Conservation (phyloP, 2,113 vertebrate genomes). For the Oophaga pumilio region DNA sequence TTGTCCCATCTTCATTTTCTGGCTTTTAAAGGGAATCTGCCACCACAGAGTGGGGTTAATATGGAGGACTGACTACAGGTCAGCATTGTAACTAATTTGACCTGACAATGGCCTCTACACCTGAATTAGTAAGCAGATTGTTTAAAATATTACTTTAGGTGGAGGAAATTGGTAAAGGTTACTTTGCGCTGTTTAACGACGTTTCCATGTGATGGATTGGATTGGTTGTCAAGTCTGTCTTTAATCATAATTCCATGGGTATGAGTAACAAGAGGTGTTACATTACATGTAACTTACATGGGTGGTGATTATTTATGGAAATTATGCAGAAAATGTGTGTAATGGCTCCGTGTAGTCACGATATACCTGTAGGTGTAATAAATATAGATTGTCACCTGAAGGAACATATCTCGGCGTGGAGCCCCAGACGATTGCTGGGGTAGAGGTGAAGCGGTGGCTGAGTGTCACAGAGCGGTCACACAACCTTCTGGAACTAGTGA, state of each 20-base stretch:
- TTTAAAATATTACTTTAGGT: background rate
- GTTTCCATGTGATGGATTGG: background rate
- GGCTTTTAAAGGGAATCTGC: too few species aligned
- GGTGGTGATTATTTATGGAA: background rate
- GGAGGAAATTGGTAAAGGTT: background rate
- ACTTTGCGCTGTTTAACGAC: background rate
- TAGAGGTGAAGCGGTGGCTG: background rate
- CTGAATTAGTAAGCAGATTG: background rate
- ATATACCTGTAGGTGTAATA: background rate
- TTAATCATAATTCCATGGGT: background rate
- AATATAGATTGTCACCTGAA: background rate
- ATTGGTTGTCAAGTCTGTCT: background rate
- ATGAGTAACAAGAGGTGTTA: background rate
- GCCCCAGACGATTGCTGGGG: background rate
- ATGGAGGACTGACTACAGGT: too few species aligned
- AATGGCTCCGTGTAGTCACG: background rate
- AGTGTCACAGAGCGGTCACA: background rate
- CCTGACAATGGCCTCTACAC: background rate
- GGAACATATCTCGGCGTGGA: background rate
- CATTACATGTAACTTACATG: background rate
- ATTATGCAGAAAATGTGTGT: constrained; percentile 21
- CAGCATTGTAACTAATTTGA: background rate
- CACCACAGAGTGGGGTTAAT: too few species aligned
- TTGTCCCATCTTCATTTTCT: too few species aligned
- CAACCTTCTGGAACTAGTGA: background rate